Percentiles rank a stretch among this genome's conserved stretches.
Conservation (phyloP, 2,113 vertebrate genomes). For the Brachyhypopomus occidentalis region DNA sequence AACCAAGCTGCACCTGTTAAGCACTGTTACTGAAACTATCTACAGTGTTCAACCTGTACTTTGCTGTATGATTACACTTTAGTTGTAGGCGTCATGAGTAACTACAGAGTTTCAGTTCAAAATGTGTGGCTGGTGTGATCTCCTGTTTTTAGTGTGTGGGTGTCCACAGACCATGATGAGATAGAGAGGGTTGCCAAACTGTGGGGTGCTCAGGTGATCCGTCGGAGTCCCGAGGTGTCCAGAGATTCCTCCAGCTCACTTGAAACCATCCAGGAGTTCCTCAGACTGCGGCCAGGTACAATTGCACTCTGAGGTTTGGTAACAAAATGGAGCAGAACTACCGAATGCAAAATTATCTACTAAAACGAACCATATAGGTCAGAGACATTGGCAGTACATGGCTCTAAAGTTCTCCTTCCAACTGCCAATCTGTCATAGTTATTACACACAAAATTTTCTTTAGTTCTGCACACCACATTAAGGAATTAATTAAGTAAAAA, state of each 20-base stretch:
- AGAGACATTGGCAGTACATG: neutral
- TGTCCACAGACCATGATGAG: slow-evolving; percentile 92
- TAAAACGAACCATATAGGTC: neutral
- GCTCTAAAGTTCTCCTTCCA: too few species aligned
- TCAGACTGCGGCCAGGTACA: slow-evolving; percentile 78
- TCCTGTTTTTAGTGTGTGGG: slow-evolving; percentile 84
- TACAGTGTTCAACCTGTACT: neutral
- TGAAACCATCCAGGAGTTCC: slow-evolving; percentile 89
- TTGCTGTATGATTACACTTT: neutral
- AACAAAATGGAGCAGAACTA: neutral
- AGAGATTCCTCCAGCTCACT: slow-evolving; percentile 87
- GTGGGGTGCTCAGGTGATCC: slow-evolving; percentile 87
- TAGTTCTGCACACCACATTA: too few species aligned
- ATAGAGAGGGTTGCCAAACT: slow-evolving; percentile 85
- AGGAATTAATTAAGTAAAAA: too few species aligned
- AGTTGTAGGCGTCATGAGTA: neutral
- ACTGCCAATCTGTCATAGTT: too few species aligned
- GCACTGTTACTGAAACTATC: too few species aligned
- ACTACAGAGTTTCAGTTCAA: neutral
- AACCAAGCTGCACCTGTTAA: too few species aligned
- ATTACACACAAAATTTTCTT: too few species aligned
- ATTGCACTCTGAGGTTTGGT: neutral
- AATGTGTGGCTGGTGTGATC: slow-evolving; percentile 10
- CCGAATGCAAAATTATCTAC: too few species aligned
- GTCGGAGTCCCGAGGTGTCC: slow-evolving; percentile 84